Evolutionary conservation across 2,797 vertebrate species (phyloP).

Genomic region (Oceanodroma leucorhoa): DNA sequence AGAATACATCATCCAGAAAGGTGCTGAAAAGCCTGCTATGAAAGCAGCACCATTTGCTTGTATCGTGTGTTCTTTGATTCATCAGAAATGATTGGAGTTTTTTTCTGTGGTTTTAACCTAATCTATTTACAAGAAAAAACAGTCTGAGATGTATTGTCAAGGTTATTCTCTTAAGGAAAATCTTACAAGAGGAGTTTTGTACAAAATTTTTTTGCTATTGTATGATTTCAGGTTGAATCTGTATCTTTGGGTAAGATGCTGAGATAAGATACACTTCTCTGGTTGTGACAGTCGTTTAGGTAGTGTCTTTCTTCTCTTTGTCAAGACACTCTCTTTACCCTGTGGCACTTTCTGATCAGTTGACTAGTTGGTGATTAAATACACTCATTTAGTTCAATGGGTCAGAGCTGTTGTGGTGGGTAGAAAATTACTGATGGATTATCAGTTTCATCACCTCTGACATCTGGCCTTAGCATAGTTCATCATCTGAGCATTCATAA

Average conservation of each 20-base stretch:
- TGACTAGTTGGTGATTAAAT: constrained; percentile 74
- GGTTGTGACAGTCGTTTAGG: neutral
- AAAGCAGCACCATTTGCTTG: neutral
- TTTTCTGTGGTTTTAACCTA: neutral
- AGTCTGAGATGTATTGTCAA: neutral
- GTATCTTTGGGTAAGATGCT: neutral
- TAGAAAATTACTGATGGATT: constrained; percentile 79
- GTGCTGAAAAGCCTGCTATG: neutral
- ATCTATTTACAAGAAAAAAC: neutral
- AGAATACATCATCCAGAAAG: neutral
- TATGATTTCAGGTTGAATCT: neutral
- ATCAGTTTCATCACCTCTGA: constrained; percentile 75
- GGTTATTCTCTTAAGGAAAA: neutral
- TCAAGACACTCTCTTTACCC: constrained; percentile 41
- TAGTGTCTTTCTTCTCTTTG: constrained; percentile 38
- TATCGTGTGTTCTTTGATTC: neutral
- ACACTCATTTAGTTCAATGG: constrained; percentile 78
- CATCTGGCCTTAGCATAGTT: constrained; percentile 63
- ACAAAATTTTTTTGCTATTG: neutral
- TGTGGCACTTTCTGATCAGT: constrained; percentile 64
- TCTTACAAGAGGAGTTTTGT: neutral
- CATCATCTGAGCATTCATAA: constrained; percentile 72
- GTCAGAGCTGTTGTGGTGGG: constrained; percentile 68
- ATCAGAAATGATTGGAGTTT: neutral
- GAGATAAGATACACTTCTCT: neutral